Evolutionary conservation across 1,140 invertebrate genomes (phyloP), one percentile per base, ranked within the genome.

Genomic region (Centruroides sculpturatus): DNA sequence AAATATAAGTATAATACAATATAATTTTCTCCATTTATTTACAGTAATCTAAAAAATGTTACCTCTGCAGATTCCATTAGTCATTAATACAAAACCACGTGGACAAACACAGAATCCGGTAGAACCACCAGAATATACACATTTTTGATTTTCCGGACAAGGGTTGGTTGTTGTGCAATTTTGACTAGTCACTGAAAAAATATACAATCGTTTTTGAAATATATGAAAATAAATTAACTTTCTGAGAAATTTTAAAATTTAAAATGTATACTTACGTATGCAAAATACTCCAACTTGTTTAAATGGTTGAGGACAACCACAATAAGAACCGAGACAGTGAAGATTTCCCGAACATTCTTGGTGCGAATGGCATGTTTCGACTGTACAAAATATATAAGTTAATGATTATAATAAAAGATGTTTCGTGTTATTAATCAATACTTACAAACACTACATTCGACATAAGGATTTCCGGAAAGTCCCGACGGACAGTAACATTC

Each of bases 371-470:
- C 73, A 74, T 12, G 66, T 66, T 54, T 68, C 63, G 35, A 64
- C 66, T 65, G 47, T 10, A 55, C 57, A 59, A 34, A 34, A 46
- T 35, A 52, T 8, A 53, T 34, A 36, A 53, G 1, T 12, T 41
- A 6, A 12, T 23, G 7, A 34, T 6, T 23, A 56, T 34, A 56
- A 13, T 55, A 9, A 58, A 57, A 35, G 11, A 53, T 41, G 5
- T 0, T 13, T 35, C 54, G 46, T 3, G 47, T 34, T 49, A 52
- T 52, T 35, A 41, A 41, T 8, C n/a, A 5, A 10, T 46, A 80
- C 82, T 82, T 81, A 91, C 88, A 85, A 80, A 85, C 89, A 72
- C 86, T 81, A 70, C 90, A 94, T 71, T 90, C 86, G 46, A 86
- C 75, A 70, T 86, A 81, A 35, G 89, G 82, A 73, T 92, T 89